Evolutionary conservation across 2,888 invertebrate genomes (phyloP).

Genomic region (Drosophila anomelani): DNA sequence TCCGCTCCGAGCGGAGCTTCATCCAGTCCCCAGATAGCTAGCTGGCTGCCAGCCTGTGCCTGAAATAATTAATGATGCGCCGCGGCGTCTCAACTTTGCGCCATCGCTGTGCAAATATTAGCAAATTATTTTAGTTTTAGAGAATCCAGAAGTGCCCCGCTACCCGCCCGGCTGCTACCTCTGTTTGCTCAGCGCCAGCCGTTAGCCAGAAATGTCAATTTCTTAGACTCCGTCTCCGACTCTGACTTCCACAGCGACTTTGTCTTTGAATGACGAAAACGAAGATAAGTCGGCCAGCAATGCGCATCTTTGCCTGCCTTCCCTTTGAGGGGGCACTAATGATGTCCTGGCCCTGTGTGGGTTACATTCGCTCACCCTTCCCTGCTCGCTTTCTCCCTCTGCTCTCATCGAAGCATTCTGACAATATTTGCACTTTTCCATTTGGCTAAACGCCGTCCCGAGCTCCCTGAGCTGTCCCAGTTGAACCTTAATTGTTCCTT

Average conservation of each 20-base stretch:
- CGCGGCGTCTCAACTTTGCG: conserved; percentile 43
- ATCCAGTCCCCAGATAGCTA: conserved; percentile 41
- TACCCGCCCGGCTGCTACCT: conserved; percentile 5
- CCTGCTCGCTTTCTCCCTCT: conserved; percentile 10
- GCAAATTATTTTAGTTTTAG: conserved; percentile 80
- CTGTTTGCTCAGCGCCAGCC: conserved; percentile 60
- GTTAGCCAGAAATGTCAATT: conserved; percentile 49
- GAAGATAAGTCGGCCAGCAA: conserved; percentile 53
- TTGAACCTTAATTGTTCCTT: conserved; percentile 68
- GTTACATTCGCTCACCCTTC: conserved; percentile 53
- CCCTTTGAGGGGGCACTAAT: conserved; percentile 61
- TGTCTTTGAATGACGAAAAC: conserved; percentile 52
- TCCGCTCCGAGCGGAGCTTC: conserved; percentile 16
- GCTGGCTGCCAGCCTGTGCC: conserved; percentile 53
- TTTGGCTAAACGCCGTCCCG: conserved; percentile 71
- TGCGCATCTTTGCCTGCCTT: conserved; percentile 37
- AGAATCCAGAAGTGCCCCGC: conserved; percentile 51
- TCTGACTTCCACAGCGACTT: conserved; percentile 11
- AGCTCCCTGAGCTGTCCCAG: conserved; percentile 36
- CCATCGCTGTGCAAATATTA: conserved; percentile 78
- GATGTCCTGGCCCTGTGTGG: conserved; percentile 78
- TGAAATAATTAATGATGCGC: conserved; percentile 77
- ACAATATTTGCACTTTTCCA: conserved; percentile 80
- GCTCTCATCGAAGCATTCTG: conserved; percentile 41
- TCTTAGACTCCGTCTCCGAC: conserved; percentile 37